A percentile compares a stretch with the other conserved stretches of the same genome.
These are phyloP conservation scores for Platyscapa corneri DNA, from an alignment of 1,140 invertebrate genomes.

Conservation along the genomic window DNA sequence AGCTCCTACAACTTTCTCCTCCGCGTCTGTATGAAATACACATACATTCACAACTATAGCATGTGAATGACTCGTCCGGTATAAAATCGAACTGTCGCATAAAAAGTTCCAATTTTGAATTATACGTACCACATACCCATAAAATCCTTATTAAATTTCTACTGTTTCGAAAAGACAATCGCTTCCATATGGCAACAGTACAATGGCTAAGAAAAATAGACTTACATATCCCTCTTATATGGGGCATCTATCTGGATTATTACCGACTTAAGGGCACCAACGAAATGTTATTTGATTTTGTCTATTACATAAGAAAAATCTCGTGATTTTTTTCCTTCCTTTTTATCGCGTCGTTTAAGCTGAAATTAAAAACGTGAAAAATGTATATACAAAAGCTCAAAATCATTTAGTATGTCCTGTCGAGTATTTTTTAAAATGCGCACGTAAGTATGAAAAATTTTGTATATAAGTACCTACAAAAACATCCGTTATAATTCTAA, in stretches of 20 bases:
- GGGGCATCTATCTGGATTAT: neutral
- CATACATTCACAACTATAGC: neutral
- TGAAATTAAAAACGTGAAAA: slow-evolving; percentile 6
- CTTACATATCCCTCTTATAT: neutral
- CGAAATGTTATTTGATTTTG: slow-evolving; percentile 23
- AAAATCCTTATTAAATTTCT: slow-evolving; percentile 32
- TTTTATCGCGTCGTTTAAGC: neutral
- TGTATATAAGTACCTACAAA: too few relatives aligned
- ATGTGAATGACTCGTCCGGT: neutral
- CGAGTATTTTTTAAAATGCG: too few relatives aligned
- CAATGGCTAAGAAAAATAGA: slow-evolving; percentile 12
- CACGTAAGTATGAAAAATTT: too few relatives aligned
- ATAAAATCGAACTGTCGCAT: slow-evolving; percentile 34
- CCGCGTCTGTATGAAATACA: neutral
- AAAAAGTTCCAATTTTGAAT: slow-evolving; percentile 41
- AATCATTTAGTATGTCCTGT: neutral
- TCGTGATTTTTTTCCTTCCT: neutral
- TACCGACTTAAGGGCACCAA: neutral
- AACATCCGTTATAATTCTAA: too few relatives aligned
- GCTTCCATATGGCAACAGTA: neutral
- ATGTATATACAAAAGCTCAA: neutral
- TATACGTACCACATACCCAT: slow-evolving; percentile 17
- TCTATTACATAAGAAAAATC: slow-evolving; percentile 2
- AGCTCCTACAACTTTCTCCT: too few relatives aligned
- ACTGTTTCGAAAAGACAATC: slow-evolving; percentile 14